Conservation (phyloP, 2,113 vertebrate genomes). For the Pterocles burchelli region DNA sequence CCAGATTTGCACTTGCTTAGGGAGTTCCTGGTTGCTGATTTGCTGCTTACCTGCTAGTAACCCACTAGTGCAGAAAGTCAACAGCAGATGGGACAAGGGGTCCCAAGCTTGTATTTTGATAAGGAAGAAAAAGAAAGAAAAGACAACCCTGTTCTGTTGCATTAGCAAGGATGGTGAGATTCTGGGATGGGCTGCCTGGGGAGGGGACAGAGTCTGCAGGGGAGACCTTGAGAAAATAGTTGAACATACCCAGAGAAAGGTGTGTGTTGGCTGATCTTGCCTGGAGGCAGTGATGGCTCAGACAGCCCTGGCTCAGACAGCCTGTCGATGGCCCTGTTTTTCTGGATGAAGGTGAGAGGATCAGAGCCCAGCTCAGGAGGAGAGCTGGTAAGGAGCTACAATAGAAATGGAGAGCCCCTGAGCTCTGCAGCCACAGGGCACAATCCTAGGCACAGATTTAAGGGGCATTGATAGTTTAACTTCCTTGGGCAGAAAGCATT, state of each 20-base stretch:
- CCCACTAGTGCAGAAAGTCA: not conserved
- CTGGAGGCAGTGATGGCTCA: not conserved
- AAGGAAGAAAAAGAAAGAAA: not conserved
- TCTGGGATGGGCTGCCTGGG: not conserved
- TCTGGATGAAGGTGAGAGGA: not conserved
- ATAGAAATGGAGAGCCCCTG: not conserved
- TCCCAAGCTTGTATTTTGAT: not conserved
- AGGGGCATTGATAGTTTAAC: not conserved
- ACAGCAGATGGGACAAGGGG: not conserved
- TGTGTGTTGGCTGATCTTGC: not conserved
- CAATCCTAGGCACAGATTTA: not conserved
- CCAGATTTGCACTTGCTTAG: not conserved
- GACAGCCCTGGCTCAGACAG: not conserved
- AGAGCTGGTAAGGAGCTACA: not conserved
- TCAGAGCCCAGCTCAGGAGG: not conserved
- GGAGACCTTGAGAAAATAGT: not conserved
- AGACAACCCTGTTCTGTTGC: rapidly evolving
- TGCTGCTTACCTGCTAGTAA: not conserved
- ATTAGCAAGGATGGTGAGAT: not conserved
- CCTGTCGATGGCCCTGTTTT: not conserved
- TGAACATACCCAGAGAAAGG: not conserved
- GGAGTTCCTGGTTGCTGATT: not conserved
- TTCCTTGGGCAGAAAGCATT: not conserved
- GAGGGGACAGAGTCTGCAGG: not conserved
- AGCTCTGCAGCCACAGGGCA: not conserved